phyloP scores from a whole-genome alignment of 1,140 invertebrate genomes.

The Lucilia sericata region DNA sequence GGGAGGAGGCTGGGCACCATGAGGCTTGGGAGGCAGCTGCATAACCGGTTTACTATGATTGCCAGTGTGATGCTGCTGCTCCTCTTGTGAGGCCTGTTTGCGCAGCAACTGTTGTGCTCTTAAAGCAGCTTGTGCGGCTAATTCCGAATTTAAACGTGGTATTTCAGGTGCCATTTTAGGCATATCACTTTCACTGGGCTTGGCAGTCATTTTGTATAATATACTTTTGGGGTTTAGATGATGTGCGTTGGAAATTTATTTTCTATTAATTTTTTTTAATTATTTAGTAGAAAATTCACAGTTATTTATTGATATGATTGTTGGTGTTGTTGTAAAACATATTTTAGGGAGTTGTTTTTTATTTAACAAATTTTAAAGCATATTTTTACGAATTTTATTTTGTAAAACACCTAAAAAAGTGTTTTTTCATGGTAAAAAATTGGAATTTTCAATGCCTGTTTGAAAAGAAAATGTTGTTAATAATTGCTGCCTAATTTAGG shows the following conservation, averaged over 20 bases:
- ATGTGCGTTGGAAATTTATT: conserved; percentile 12
- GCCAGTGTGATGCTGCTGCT: conserved; percentile 9
- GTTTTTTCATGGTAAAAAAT: too few species aligned
- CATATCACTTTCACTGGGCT: conserved; percentile 40
- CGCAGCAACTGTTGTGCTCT: conserved; percentile 62
- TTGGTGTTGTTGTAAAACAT: not conserved
- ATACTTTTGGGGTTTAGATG: not conserved
- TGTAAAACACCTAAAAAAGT: too few species aligned
- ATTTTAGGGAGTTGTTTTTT: not conserved
- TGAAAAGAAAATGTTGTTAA: too few species aligned
- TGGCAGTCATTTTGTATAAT: conserved; percentile 39
- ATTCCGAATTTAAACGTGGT: conserved; percentile 62
- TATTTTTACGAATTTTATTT: conserved; percentile 1
- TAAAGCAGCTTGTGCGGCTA: conserved; percentile 65
- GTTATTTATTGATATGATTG: conserved; percentile 36
- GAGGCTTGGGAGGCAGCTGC: conserved; percentile 48
- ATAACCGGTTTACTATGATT: conserved; percentile 45
- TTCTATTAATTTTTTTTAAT: conserved; percentile 14
- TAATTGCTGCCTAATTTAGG: too few species aligned
- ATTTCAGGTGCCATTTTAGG: conserved; percentile 64
- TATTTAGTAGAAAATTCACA: not conserved
- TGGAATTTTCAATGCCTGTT: too few species aligned
- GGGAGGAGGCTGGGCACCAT: conserved; percentile 54
- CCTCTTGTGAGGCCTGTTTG: conserved; percentile 59
- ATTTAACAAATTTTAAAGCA: conserved; percentile 15